Percentiles rank a stretch among this genome's conserved stretches.
Conservation (phyloP, 2,888 invertebrate species). For the Tinea semifulvella region DNA sequence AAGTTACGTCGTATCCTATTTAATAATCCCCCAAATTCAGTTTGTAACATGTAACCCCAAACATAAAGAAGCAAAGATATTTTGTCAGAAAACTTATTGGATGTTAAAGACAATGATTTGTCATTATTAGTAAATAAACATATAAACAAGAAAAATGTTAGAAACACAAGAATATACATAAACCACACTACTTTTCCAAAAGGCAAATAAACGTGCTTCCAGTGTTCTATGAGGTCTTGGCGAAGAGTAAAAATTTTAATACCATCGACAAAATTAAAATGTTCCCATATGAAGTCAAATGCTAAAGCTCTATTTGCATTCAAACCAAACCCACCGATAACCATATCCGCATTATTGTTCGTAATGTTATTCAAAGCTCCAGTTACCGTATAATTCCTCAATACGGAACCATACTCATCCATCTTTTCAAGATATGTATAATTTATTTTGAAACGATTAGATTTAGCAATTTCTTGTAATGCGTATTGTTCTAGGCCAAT, state of each 20-base stretch:
- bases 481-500: conserved; percentile 18
- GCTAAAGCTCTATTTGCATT: conserved; percentile 13
- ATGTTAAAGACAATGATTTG: background rate
- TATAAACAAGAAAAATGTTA: conserved; percentile 7
- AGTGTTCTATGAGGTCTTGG: conserved; percentile 15
- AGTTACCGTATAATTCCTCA: conserved; percentile 16
- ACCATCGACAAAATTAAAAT: conserved; percentile 16
- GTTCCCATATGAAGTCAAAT: conserved; percentile 16
- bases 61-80: conserved; percentile 6
- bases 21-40: background rate
- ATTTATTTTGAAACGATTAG: conserved; percentile 12
- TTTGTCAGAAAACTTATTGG: background rate
- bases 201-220: conserved; percentile 18
- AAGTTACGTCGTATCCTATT: conserved; percentile 6
- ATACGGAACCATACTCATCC: conserved; percentile 15
- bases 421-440: conserved; percentile 14
- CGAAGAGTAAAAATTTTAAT: conserved; percentile 13
- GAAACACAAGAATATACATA: conserved; percentile 6
- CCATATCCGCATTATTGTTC: conserved; percentile 17
- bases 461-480: conserved; percentile 14
- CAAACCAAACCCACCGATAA: conserved; percentile 16
- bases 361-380: conserved; percentile 16
- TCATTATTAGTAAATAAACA: conserved; percentile 1
- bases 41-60: conserved; percentile 4
- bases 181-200: conserved; percentile 15